A percentile compares a stretch with the other conserved stretches of the same genome.
phyloP scores from a whole-genome alignment of 2,888 invertebrate genomes.

The Diploptera punctata region DNA sequence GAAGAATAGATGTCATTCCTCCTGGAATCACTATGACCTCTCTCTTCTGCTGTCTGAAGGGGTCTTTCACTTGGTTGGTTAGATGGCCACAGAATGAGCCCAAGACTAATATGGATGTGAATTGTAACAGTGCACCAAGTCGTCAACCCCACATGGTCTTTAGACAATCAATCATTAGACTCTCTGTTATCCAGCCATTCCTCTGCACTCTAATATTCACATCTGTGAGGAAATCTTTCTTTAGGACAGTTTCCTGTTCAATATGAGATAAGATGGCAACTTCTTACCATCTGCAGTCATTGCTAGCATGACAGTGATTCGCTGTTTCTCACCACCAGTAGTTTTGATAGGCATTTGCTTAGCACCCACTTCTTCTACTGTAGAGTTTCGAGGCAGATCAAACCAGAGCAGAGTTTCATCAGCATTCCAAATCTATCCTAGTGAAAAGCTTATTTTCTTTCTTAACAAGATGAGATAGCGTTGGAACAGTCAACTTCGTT shows the following conservation, averaged over 20 bases:
- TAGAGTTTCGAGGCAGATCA: constrained; percentile 18
- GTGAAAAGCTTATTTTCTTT: neutral
- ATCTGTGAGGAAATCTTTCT: neutral
- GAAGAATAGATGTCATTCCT: neutral
- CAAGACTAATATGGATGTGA: constrained; percentile 17
- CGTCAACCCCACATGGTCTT: constrained; percentile 17
- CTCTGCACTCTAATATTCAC: constrained; percentile 14
- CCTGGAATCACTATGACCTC: neutral
- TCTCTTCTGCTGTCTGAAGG: neutral
- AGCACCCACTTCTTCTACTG: constrained; percentile 9
- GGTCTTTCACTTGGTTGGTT: neutral
- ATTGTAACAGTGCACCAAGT: neutral
- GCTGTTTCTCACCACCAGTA: constrained; percentile 25
- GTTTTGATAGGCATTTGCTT: neutral
- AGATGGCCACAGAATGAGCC: constrained; percentile 10
- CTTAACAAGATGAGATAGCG: neutral
- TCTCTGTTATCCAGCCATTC: constrained; percentile 27
- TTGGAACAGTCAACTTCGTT: neutral
- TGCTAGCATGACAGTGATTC: constrained; percentile 30
- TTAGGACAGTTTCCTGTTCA: constrained; percentile 22
- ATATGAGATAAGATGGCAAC: constrained; percentile 13
- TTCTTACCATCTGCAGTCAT: constrained; percentile 20
- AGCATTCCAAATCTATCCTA: constrained; percentile 31
- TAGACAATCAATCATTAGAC: constrained; percentile 28
- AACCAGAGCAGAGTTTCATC: constrained; percentile 30